Percentiles rank a stretch among this genome's conserved stretches.
Conservation (phyloP, 2,888 invertebrate species). For the Lymantria monacha region DNA sequence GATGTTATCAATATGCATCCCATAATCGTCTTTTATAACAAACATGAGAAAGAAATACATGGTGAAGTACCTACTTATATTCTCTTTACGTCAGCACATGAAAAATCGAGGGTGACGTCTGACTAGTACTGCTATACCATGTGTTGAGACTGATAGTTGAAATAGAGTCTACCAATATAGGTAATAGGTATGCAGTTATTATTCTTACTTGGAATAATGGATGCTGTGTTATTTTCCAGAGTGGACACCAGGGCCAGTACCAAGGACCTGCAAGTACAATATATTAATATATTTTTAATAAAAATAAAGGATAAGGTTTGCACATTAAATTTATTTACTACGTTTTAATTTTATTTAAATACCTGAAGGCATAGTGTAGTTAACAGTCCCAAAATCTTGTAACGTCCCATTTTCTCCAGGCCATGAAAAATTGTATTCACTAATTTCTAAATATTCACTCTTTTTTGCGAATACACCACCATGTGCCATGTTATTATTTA, state of each 20-base stretch:
- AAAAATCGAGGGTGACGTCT: too few species aligned
- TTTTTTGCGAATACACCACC: constrained; percentile 57
- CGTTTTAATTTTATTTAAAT: constrained; percentile 13
- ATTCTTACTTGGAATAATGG: constrained; percentile 74
- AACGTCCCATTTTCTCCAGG: constrained; percentile 75
- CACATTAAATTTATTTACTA: too few species aligned
- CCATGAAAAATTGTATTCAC: constrained; percentile 76
- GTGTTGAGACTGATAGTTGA: too few species aligned
- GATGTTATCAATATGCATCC: too few species aligned
- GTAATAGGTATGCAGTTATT: neutral
- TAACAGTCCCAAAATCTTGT: constrained; percentile 67
- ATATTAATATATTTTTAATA: neutral
- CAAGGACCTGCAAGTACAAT: constrained; percentile 69
- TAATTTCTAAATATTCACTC: constrained; percentile 66
- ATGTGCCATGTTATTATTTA: constrained; percentile 49
- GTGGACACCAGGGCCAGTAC: constrained; percentile 87
- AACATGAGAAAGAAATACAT: too few species aligned
- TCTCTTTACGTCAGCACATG: too few species aligned
- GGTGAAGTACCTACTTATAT: too few species aligned
- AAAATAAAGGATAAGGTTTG: too few species aligned
- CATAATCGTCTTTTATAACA: too few species aligned
- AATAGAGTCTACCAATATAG: neutral
- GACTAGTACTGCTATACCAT: too few species aligned
- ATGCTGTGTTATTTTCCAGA: constrained; percentile 90
- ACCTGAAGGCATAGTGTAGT: constrained; percentile 77